Conservation (phyloP, 2,113 vertebrate species). For the Podarcis cretensis region DNA sequence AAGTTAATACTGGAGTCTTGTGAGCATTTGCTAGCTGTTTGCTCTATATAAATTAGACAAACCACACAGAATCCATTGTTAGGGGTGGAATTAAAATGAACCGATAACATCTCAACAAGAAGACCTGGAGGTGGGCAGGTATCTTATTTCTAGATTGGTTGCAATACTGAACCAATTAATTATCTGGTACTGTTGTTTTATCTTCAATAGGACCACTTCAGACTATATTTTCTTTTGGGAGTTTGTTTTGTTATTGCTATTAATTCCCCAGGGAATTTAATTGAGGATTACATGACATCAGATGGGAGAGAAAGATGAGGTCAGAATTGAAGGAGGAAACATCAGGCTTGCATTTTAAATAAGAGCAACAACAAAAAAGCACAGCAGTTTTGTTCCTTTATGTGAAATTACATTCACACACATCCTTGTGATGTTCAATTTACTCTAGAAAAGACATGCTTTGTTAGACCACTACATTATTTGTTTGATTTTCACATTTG, state of each 20-base stretch:
- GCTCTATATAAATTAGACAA: constrained; percentile 70
- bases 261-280: neutral
- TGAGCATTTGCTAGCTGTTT: constrained; percentile 62
- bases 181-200: neutral
- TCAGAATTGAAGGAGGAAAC: neutral
- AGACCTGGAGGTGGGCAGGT: constrained; percentile 44
- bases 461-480: neutral
- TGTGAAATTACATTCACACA: neutral
- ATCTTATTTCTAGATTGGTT: neutral
- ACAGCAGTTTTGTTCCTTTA: no score
- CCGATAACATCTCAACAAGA: constrained; percentile 46
- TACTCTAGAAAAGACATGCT: neutral
- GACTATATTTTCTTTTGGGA: neutral
- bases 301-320: constrained; percentile 5
- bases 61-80: constrained; percentile 61
- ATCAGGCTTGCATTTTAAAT: neutral
- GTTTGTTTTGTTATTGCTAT: constrained; percentile 16
- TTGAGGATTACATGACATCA: neutral
- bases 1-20: constrained; percentile 54
- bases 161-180: neutral
- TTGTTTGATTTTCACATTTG: neutral
- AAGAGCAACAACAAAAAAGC: neutral
- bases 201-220: neutral
- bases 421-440: neutral
- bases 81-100: constrained; percentile 50